Base-by-base conservation (phyloP, 2,888 invertebrate genomes). In the Harpalus rubripes region DNA sequence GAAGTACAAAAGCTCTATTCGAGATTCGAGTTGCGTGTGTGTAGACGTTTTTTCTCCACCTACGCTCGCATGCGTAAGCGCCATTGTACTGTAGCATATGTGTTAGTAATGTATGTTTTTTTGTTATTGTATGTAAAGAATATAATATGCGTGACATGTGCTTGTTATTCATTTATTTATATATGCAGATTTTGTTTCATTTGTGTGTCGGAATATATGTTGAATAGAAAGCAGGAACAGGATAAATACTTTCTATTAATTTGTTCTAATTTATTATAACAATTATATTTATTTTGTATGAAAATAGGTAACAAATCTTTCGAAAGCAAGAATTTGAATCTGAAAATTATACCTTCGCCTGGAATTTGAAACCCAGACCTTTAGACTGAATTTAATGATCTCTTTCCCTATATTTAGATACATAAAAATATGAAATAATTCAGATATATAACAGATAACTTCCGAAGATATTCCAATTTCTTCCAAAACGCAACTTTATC, bases 81-180 rank as follows among this genome's bases (percentile, higher is more conserved):
- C 68, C 7, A 39, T 68, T 32, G 12, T 68, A 6, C 8, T 8
- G 41, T 10, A 32, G 32, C 68, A 39, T 41, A 15, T 41, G 15
- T 39, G 68, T 39, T 15, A 16, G 59, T 59, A 59, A 32, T 39
- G 68, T 15, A 15, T 68, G 63, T 63, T 61, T 56, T 22, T 61
- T 63, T 63, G 41, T 68, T 39, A 26, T 39, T 63, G 12, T 68
- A 32, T 68, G 39, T 26, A 68, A 15, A 3, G 63, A 63, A 63
- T 12, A 63, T 63, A 63, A 68, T 16, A 15, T n/a, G 68, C 68
- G 41, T 65, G 63, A 26, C 26, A 32, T 41, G 68, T 32, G 15
- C 41, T 32, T 68, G 68, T 68, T 68, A 68, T 41, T 68, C 41
- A 68, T 68, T 39, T 68, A 68, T 68, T 32, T 22, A 63, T 63